A percentile compares a stretch with the other conserved stretches of the same genome.
These are phyloP conservation scores for Aphidius ervi DNA, from an alignment of 1,140 invertebrate genomes.

Conservation along the genomic window DNA sequence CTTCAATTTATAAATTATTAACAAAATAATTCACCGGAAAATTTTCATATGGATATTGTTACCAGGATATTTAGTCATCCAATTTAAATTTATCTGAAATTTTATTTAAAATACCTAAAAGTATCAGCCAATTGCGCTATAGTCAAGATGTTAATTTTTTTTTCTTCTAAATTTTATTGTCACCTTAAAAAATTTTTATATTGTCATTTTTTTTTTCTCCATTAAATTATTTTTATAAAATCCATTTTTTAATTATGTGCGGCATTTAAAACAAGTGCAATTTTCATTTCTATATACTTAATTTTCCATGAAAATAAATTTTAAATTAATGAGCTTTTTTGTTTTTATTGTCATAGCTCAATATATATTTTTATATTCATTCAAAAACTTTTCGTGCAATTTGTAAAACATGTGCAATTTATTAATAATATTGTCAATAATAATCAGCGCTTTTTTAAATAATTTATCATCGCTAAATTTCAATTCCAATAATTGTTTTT, in stretches of 20 bases:
- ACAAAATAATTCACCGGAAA: too few species aligned
- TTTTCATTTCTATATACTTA: constrained; percentile 1
- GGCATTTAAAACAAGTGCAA: constrained; percentile 19
- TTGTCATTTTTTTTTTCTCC: constrained; percentile 9
- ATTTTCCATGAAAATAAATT: not conserved
- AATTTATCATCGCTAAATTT: not conserved
- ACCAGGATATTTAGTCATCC: too few species aligned
- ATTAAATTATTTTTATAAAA: constrained; percentile 15
- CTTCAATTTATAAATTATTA: too few species aligned
- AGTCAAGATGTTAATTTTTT: not conserved
- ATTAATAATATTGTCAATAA: constrained; percentile 15
- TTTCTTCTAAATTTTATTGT: not conserved
- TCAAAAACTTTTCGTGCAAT: constrained; percentile 17
- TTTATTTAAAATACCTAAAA: constrained; percentile 38
- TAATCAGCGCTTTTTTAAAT: not conserved
- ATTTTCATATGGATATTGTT: too few species aligned
- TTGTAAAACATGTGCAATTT: constrained; percentile 22
- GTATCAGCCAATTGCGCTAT: constrained; percentile 40
- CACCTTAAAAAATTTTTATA: constrained; percentile 10
- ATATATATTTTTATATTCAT: not conserved
- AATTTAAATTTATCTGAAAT: too few species aligned
- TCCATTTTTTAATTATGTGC: constrained; percentile 8
- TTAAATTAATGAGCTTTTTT: too few species aligned
- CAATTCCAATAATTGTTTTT: not conserved
- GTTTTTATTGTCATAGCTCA: not conserved